Conservation (phyloP, 2,888 invertebrate species). For the Parochlus steinenii region DNA sequence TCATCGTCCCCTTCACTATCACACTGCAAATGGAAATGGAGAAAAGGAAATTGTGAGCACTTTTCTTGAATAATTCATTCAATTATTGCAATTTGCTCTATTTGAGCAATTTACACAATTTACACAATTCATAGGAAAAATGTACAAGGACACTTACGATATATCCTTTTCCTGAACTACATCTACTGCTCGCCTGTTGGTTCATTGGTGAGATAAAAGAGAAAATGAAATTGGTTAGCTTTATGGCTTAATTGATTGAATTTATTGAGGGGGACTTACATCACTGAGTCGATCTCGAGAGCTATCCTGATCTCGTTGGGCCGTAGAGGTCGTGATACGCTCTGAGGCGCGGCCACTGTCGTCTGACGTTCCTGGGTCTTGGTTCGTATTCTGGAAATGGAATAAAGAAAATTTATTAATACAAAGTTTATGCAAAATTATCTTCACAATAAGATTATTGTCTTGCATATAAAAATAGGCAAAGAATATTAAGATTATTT, state of each 20-base stretch:
- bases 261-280: constrained; percentile 38
- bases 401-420: background rate
- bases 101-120: no score
- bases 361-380: constrained; percentile 70
- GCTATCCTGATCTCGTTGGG: constrained; percentile 62
- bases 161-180: constrained; percentile 88
- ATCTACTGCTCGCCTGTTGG: constrained; percentile 73
- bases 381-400: constrained; percentile 45
- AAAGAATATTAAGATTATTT: no score
- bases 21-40: constrained; percentile 45
- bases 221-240: background rate
- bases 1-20: constrained; percentile 87
- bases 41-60: constrained; percentile 16
- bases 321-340: constrained; percentile 58
- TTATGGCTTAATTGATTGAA: background rate
- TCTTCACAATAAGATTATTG: no score
- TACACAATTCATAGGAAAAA: constrained; percentile 1
- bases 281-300: constrained; percentile 72
- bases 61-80: no score
- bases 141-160: constrained; percentile 57
- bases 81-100: no score
- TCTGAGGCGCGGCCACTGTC: constrained; percentile 71
- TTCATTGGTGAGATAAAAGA: constrained; percentile 1
- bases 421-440: no score
- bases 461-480: no score